phyloP scores from a whole-genome alignment of 1,140 invertebrate species.

The Drosophila kepulauana region DNA sequence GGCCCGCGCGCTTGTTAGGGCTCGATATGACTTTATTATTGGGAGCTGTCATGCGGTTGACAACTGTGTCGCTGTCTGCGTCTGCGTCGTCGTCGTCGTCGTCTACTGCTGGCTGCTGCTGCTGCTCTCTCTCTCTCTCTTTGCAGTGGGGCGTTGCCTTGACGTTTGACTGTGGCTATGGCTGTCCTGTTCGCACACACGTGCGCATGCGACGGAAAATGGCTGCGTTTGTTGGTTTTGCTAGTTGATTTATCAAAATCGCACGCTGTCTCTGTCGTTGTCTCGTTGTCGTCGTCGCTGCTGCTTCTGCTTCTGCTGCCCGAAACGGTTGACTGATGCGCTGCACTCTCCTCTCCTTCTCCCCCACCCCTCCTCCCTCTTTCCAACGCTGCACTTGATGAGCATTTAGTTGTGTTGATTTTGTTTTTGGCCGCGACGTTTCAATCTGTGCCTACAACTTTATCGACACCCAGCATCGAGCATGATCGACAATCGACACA shows the following conservation, averaged over 20 bases:
- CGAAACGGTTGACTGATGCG: conserved; percentile 51
- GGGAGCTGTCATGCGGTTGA: conserved; percentile 82
- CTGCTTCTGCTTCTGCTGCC: not conserved
- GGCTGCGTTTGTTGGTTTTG: conserved; percentile 68
- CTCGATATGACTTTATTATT: conserved; percentile 82
- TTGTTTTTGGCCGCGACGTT: conserved; percentile 78
- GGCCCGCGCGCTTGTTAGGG: conserved; percentile 66
- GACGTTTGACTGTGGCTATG: conserved; percentile 4
- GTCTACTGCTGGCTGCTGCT: not conserved
- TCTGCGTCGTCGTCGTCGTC: conserved; percentile 40
- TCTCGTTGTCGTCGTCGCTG: not conserved
- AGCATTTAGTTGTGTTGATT: conserved; percentile 78
- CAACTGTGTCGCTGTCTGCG: conserved; percentile 76
- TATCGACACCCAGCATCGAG: conserved; percentile 65
- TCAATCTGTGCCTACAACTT: conserved; percentile 81
- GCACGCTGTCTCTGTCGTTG: conserved; percentile 41
- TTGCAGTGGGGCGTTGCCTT: conserved; percentile 61
- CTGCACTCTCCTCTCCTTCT: not conserved
- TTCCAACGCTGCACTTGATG: conserved; percentile 40
- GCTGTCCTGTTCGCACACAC: conserved; percentile 44
- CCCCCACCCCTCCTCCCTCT: not conserved
- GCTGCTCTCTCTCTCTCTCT: conserved; percentile 31
- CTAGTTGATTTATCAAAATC: conserved; percentile 64
- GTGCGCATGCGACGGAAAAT: conserved; percentile 56
- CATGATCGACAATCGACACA: conserved; percentile 41